A percentile compares a stretch with the other conserved stretches of the same genome.
Evolutionary conservation across 2,113 vertebrate genomes (phyloP).

Genomic region (Anguilla japonica): DNA sequence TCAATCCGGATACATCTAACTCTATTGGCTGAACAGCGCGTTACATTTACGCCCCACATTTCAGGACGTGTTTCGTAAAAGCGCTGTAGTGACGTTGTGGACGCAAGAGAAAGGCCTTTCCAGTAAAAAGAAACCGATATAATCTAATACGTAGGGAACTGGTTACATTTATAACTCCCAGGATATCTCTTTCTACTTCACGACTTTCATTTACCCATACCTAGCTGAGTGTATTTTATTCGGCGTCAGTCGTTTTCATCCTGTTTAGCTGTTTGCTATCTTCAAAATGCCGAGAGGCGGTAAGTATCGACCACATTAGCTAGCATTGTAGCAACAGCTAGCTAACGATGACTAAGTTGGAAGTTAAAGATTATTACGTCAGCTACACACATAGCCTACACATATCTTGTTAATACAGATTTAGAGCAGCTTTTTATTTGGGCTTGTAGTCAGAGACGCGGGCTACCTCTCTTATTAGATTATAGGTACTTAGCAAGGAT

Average conservation of each 20-base stretch:
- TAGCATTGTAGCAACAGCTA: background rate
- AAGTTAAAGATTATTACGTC: background rate
- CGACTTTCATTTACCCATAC: background rate
- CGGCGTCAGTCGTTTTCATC: background rate
- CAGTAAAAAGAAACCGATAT: slow-evolving; percentile 14
- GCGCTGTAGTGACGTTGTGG: background rate
- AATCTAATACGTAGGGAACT: background rate
- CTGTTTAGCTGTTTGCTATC: background rate
- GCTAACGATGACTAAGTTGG: background rate
- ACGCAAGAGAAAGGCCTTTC: background rate
- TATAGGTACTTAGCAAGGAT: background rate
- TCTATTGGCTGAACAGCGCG: background rate
- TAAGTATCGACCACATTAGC: slow-evolving; percentile 48
- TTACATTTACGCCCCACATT: background rate
- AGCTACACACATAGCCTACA: background rate
- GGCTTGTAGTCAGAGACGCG: background rate
- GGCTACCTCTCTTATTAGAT: background rate
- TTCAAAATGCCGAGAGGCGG: slow-evolving; percentile 71
- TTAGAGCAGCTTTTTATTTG: background rate
- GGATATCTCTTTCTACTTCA: background rate
- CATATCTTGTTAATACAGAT: background rate
- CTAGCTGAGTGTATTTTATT: background rate
- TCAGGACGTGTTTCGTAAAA: background rate
- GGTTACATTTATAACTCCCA: background rate
- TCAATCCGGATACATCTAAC: background rate